phyloP scores from a whole-genome alignment of 2,797 vertebrate species.

The Rhadinocentrus ornatus region DNA sequence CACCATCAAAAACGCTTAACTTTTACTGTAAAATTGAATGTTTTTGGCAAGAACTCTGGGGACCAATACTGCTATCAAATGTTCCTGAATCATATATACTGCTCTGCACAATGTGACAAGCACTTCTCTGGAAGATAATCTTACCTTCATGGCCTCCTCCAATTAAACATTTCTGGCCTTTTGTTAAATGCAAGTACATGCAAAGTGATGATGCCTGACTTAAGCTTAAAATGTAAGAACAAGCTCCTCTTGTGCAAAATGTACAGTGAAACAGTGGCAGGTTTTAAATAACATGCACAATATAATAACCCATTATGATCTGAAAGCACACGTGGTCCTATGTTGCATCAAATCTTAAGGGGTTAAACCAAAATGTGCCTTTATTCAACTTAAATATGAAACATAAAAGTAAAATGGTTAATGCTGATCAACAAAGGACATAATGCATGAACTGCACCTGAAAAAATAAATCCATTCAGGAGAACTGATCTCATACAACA shows the following conservation, averaged over 20 bases:
- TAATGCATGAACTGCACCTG: slow-evolving; percentile 24
- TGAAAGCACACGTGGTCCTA: neutral
- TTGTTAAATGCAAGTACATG: slow-evolving; percentile 28
- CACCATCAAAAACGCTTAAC: neutral
- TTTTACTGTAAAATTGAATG: slow-evolving; percentile 4
- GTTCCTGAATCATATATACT: slow-evolving; percentile 27
- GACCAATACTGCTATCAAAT: slow-evolving; percentile 20
- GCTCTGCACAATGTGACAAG: slow-evolving; percentile 9
- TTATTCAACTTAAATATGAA: slow-evolving; percentile 11
- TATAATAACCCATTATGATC: neutral
- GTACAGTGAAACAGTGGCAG: slow-evolving; percentile 29
- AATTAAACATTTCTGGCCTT: slow-evolving; percentile 2
- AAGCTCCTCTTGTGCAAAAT: slow-evolving; percentile 49
- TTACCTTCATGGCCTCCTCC: neutral
- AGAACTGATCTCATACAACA: slow-evolving; percentile 12
- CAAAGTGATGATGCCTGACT: slow-evolving; percentile 18
- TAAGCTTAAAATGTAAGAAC: slow-evolving; percentile 42
- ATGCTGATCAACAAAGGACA: slow-evolving; percentile 33
- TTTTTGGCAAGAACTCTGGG: slow-evolving; percentile 53
- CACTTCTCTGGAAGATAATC: neutral
- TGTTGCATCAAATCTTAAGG: slow-evolving; percentile 8
- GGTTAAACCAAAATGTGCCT: slow-evolving; percentile 21
- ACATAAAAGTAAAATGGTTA: slow-evolving; percentile 11
- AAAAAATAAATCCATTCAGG: slow-evolving; percentile 35
- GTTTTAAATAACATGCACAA: slow-evolving; percentile 34